Conservation (phyloP, 2,113 vertebrate species). For the Cololabis saira region DNA sequence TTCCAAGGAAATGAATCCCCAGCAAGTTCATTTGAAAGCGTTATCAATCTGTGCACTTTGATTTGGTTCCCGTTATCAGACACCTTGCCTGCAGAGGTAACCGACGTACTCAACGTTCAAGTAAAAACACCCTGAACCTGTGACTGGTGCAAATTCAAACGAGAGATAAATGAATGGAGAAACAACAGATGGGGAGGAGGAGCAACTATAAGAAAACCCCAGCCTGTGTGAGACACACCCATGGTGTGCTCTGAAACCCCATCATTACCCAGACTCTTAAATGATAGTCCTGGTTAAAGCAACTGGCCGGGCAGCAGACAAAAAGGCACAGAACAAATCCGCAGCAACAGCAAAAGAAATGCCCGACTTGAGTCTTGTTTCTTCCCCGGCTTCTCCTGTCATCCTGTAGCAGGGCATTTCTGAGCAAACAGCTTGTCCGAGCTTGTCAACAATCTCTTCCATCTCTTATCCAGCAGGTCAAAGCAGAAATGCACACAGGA, state of each 20-base stretch:
- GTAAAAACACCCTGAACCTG: constrained; percentile 63
- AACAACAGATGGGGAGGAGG: constrained; percentile 44
- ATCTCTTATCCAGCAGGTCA: constrained; percentile 59
- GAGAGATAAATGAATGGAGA: constrained; percentile 9
- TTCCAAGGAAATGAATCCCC: constrained; percentile 1
- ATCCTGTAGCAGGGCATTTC: constrained; percentile 8
- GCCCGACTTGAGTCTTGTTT: not conserved
- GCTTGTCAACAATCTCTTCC: constrained; percentile 50
- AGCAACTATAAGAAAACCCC: constrained; percentile 54
- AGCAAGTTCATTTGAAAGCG: too few species aligned
- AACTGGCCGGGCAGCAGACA: constrained; percentile 52
- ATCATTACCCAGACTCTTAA: constrained; percentile 78
- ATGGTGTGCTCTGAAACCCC: constrained; percentile 68
- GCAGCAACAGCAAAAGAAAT: constrained; percentile 24
- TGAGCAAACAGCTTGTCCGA: constrained; percentile 35
- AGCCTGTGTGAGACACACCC: constrained; percentile 81
- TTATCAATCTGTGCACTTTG: constrained; percentile 29
- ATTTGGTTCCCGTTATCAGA: constrained; percentile 19
- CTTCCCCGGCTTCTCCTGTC: not conserved
- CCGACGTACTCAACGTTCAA: constrained; percentile 33
- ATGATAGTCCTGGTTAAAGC: constrained; percentile 77
- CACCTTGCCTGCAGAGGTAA: not conserved
- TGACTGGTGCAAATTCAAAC: constrained; percentile 23
- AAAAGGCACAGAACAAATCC: constrained; percentile 27
- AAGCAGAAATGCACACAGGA: constrained; percentile 38